Conservation (phyloP, 1,140 invertebrate genomes). For the Ceratina japonica region DNA sequence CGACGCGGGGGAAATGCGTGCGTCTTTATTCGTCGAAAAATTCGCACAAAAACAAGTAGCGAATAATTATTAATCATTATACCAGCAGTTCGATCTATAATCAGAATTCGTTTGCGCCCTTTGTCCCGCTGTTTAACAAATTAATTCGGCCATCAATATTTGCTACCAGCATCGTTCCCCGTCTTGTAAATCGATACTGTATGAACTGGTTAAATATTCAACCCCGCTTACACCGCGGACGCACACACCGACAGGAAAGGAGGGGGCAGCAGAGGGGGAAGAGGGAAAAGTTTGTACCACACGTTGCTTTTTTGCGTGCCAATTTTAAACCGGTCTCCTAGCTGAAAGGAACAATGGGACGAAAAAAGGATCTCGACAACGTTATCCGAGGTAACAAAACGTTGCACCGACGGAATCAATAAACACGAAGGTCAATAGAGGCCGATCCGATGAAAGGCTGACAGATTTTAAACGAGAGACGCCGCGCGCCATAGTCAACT, state of each 20-base stretch:
- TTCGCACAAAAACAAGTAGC: no score
- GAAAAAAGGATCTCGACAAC: neutral
- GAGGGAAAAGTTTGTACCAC: neutral
- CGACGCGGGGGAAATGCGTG: no score
- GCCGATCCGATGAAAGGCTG: neutral
- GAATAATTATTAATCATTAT: no score
- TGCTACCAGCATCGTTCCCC: neutral
- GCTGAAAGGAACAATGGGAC: conserved; percentile 19
- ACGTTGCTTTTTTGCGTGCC: conserved; percentile 10
- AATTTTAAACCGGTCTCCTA: conserved; percentile 23
- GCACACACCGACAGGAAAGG: no score
- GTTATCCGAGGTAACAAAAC: conserved; percentile 8
- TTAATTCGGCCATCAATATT: neutral
- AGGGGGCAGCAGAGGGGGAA: neutral
- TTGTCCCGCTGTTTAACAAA: neutral
- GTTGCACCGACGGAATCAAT: neutral
- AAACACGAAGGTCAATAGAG: conserved; percentile 23
- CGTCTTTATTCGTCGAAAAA: no score
- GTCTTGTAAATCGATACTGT: conserved; percentile 26
- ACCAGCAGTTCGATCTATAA: no score
- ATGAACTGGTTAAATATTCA: conserved; percentile 28
- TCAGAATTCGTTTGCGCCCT: neutral
- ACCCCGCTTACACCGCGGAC: neutral
- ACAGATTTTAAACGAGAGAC: neutral
- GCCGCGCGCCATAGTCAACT: neutral